Evolutionary conservation across 2,113 vertebrate species (phyloP).

Genomic region (Hippopotamus amphibius): DNA sequence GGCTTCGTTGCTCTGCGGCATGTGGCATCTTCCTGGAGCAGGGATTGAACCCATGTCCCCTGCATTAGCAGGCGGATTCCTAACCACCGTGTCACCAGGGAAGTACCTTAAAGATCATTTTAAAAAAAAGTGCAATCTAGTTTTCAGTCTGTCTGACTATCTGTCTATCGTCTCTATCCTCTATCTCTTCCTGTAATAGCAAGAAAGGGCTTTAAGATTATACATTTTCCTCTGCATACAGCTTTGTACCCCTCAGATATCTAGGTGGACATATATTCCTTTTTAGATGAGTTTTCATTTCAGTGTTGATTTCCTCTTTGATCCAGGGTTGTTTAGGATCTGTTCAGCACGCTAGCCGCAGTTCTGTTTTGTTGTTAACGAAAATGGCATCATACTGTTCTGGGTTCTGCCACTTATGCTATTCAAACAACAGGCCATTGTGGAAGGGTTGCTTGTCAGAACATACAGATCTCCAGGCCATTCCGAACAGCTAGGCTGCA

Average conservation of each 20-base stretch:
- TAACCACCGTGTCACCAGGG: too few relatives aligned
- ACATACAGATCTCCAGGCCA: not conserved
- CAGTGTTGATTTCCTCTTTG: not conserved
- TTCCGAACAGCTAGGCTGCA: not conserved
- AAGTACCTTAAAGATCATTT: not conserved
- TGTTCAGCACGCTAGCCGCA: not conserved
- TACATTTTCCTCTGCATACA: not conserved
- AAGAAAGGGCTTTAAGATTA: not conserved
- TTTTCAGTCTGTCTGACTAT: not conserved
- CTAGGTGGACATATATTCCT: not conserved
- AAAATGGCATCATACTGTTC: not conserved
- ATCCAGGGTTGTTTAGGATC: not conserved
- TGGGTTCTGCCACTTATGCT: not conserved
- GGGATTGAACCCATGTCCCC: too few relatives aligned
- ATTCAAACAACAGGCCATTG: not conserved
- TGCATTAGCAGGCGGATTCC: too few relatives aligned
- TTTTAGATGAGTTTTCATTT: not conserved
- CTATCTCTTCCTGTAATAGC: not conserved
- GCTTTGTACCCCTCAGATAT: not conserved
- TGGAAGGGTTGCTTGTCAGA: not conserved
- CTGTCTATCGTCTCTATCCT: not conserved
- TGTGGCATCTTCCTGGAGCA: too few relatives aligned
- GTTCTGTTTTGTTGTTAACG: not conserved
- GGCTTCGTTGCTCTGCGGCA: too few relatives aligned
- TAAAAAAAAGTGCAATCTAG: not conserved